These are phyloP conservation scores for Petrocephalus sullivani DNA, from an alignment of 2,797 vertebrate species.

Conservation along the genomic window DNA sequence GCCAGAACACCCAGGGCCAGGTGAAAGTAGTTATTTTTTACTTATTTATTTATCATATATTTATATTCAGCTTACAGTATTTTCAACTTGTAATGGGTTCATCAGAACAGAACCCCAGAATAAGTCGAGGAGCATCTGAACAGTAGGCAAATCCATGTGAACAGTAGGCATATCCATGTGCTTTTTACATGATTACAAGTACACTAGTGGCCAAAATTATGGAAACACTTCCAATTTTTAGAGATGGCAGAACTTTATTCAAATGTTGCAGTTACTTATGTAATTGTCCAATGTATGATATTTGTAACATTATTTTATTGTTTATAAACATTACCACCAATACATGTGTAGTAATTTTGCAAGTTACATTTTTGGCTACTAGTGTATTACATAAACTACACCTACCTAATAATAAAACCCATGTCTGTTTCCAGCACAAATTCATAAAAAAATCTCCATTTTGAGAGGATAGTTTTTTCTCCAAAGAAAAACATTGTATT, in stretches of 20 bases:
- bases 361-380: no score
- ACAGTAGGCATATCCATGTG: neutral
- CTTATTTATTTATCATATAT: neutral
- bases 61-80: neutral
- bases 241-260: no score
- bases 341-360: no score
- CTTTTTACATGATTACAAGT: neutral
- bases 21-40: neutral
- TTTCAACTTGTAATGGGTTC: neutral
- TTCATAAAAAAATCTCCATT: neutral
- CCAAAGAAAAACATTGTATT: neutral
- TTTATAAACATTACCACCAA: no score
- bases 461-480: neutral
- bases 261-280: no score
- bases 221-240: no score
- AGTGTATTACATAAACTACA: neutral
- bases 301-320: no score
- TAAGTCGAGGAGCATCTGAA: neutral
- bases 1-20: neutral
- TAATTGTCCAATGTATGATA: no score
- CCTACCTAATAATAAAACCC: neutral
- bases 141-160: neutral
- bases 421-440: neutral
- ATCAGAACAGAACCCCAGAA: neutral
- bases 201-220: no score